Base-by-base conservation (phyloP, 2,113 vertebrate species). In the Dryoscopus gambensis region DNA sequence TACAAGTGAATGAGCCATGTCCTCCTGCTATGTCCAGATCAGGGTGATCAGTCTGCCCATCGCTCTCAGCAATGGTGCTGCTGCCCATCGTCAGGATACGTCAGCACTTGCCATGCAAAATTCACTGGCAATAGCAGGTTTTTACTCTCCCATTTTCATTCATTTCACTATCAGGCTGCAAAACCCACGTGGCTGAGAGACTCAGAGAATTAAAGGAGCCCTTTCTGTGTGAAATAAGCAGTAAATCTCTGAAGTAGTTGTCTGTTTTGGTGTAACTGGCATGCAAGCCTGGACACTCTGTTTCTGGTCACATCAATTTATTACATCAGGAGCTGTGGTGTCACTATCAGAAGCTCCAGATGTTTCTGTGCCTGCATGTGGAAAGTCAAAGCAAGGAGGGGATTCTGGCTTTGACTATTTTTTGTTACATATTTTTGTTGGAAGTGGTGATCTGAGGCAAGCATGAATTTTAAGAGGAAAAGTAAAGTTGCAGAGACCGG, bases 31-130 rank as follows among this genome's bases (percentile, higher is more conserved):
- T 27, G 9, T 67, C 62, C 82, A 59, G 67, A n/a, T 39, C 63
- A 74, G 60, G 50, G 28, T 31, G 63, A 37, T 94, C n/a, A 27
- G 19, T 42, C 79, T 74, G 70, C 55, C 77, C 49, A 3, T 40
- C 46, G 25, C 13, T 15, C 70, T 77, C 71, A 47, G 67, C 40
- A 50, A 5, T 39, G 50, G 13, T 76, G 22, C 59, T 88, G 67
- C 63, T 77, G 59, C 33, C 44, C 69, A 27, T 35, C 1, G 0
- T 49, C 70, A 25, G 2, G 30, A n/a, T 21, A 24, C 0, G 0
- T 40, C 52, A 74, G 79, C 39, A 18, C 17, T 49, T 2, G 0
- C 18, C 39, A 13, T 37, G 39, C 17, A 74, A 50, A 84, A 85
- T 70, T 63, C 65, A 47, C 47, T 31, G 47, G 30, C 55, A 69